phyloP scores from a whole-genome alignment of 2,113 vertebrate genomes.

The Stercorarius parasiticus region DNA sequence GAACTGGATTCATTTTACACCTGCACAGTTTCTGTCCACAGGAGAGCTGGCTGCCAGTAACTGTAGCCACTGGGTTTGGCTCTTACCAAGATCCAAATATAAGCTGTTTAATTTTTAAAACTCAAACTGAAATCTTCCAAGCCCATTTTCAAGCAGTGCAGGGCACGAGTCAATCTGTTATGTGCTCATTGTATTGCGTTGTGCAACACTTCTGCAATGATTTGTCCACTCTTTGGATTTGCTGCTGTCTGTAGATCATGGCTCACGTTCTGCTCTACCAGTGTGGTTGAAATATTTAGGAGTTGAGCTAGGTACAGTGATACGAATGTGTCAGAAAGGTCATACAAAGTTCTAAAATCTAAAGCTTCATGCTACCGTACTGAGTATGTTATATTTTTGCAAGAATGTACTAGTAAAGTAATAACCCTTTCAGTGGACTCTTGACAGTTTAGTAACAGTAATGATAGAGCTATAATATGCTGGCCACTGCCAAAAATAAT shows the following conservation, averaged over 20 bases:
- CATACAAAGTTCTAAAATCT: constrained; percentile 1
- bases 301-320: neutral
- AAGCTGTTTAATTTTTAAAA: neutral
- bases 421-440: constrained; percentile 10
- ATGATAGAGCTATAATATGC: constrained; percentile 49
- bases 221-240: neutral
- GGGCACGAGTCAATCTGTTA: neutral
- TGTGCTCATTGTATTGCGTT: accelerated
- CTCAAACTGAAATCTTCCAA: neutral
- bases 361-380: neutral
- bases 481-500: constrained; percentile 73
- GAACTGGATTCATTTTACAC: neutral
- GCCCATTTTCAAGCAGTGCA: neutral
- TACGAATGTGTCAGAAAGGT: neutral
- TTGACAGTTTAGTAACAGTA: constrained; percentile 16
- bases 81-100: neutral
- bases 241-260: neutral
- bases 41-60: neutral
- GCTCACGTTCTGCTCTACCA: neutral
- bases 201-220: neutral
- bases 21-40: neutral
- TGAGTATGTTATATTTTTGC: neutral
- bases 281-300: neutral
- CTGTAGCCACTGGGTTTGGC: neutral
- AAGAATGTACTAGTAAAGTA: constrained; percentile 42